These are phyloP conservation scores for Pseudeuparius sepicola DNA, from an alignment of 2,888 invertebrate species.

Conservation along the genomic window DNA sequence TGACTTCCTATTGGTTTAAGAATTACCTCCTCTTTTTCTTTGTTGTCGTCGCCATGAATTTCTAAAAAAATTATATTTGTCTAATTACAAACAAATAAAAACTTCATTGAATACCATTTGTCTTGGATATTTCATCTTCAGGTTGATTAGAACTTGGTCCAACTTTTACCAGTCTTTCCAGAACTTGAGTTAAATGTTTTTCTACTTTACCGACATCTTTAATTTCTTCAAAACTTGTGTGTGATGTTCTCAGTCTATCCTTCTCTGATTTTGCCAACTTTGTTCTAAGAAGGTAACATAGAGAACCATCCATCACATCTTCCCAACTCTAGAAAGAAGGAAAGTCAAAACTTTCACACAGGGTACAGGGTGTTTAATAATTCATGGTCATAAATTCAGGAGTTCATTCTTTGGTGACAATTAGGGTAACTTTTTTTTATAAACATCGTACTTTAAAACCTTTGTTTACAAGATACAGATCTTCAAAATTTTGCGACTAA, in stretches of 20 bases:
- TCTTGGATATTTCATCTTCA: no score
- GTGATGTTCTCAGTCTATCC: constrained; percentile 48
- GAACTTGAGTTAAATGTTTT: constrained; percentile 35
- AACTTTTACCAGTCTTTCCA: constrained; percentile 34
- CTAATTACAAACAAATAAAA: no score
- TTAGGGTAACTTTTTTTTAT: constrained; percentile 2
- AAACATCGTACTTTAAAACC: no score
- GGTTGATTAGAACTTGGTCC: no score
- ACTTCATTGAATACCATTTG: no score
- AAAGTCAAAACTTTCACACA: constrained; percentile 2
- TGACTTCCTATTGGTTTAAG: constrained; percentile 32
- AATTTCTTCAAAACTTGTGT: constrained; percentile 39
- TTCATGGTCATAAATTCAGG: no score
- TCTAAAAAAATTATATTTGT: no score
- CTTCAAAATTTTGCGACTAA: no score
- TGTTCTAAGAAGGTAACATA: constrained; percentile 55
- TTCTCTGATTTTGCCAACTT: constrained; percentile 54
- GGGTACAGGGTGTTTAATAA: no score
- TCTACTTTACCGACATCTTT: constrained; percentile 35
- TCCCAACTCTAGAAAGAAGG: constrained; percentile 61
- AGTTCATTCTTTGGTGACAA: no score
- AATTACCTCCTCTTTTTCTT: constrained; percentile 15
- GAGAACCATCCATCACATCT: constrained; percentile 57
- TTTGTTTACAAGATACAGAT: no score
- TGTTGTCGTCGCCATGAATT: background rate